Base-by-base conservation (phyloP, 2,797 vertebrate genomes). In the Poeciliopsis paucimaculata region DNA sequence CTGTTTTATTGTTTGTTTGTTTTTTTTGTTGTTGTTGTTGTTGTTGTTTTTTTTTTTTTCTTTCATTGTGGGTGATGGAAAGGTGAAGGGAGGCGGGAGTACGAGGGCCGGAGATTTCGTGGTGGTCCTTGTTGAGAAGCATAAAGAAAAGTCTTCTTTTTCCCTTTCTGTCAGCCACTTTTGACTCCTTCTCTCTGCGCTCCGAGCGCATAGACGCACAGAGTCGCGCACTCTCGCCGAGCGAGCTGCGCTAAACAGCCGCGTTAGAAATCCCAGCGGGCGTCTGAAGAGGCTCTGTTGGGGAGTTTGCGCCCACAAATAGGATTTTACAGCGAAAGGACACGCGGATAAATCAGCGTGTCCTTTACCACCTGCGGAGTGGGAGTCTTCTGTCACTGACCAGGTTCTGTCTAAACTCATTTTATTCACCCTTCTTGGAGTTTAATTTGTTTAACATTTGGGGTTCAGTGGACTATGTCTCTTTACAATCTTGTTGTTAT, bases 361-460 rank as follows among this genome's bases (percentile, higher is more conserved):
- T 72, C 64, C 55, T 55, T 73, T 57, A 8, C 76, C 84, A 86
- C 88, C 84, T 87, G 86, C 84, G 85, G 81, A 72, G 77, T 76
- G 83, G 66, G 39, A 70, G 23, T 70, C 51, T 72, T 55, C 51
- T 62, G 43, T 7, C 36, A 41, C 57, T 74, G 60, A 70, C 83
- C 77, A 87, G 91, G 82, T 87, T 84, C 77, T 83, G 84, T 91
- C 83, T 82, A 90, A 66, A 41, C 64, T 87, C 87, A 90, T 10
- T 79, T 34, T n/a, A 23, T 49, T 26, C n/a, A 34, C 11, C 57
- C 18, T 31, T n/a, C 23, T 39, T 53, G 20, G 23, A 74, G 20
- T 49, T 10, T 34, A 11, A 20, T 13, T 41, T 71, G 41, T n/a
- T n/a, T n/a, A 45, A n/a, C 4, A 16, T n/a, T 4, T 45, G 41